Conservation (phyloP, 2,113 vertebrate genomes). For the Chaetodon trifascialis region DNA sequence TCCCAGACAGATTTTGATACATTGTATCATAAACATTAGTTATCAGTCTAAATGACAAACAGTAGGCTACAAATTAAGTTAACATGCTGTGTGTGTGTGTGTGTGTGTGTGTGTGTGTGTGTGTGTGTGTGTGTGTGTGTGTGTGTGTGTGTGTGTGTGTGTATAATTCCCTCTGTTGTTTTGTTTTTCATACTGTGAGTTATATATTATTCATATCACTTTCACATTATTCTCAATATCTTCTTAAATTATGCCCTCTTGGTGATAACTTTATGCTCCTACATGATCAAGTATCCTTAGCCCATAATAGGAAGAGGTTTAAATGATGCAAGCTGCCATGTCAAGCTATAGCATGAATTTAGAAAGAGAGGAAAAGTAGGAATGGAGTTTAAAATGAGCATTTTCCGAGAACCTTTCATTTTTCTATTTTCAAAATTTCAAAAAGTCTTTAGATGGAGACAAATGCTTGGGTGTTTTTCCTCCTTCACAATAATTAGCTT, state of each 20-base stretch:
- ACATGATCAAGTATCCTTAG: background rate
- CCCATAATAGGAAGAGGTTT: background rate
- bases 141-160: background rate
- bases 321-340: background rate
- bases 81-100: background rate
- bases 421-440: background rate
- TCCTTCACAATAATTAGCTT: background rate
- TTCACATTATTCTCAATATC: background rate
- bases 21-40: constrained; percentile 54
- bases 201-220: background rate
- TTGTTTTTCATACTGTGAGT: background rate
- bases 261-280: background rate
- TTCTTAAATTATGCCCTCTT: background rate
- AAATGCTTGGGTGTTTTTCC: background rate
- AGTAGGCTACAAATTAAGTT: constrained; percentile 43
- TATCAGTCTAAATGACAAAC: constrained; percentile 43
- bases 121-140: background rate
- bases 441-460: background rate
- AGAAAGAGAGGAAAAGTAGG: background rate
- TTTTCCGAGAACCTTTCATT: background rate
- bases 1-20: constrained; percentile 48
- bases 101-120: background rate
- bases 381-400: background rate
- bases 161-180: background rate
- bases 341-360: background rate